Conservation (phyloP, 2,797 vertebrate species). For the Coendou prehensilis region DNA sequence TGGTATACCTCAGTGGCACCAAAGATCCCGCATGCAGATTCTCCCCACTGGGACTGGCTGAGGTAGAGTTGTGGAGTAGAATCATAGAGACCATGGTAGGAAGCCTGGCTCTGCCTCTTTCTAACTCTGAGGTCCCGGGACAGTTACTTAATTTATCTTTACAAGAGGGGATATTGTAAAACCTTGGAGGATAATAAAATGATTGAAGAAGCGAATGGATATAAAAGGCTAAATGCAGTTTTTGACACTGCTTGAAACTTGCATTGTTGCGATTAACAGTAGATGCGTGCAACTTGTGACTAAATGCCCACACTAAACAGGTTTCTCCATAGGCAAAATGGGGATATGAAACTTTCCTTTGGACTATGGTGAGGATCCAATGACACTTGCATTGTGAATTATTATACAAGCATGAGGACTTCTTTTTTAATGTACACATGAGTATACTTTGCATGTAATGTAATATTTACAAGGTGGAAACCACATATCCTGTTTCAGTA, state of each 20-base stretch:
- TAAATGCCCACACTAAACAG: background rate
- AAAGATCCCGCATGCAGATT: background rate
- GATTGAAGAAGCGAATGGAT: background rate
- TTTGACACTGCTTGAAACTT: slow-evolving; percentile 26
- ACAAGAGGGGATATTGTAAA: background rate
- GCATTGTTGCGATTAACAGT: background rate
- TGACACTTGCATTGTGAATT: background rate
- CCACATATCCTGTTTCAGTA: background rate
- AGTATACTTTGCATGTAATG: background rate
- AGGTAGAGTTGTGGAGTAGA: background rate
- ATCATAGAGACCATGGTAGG: background rate
- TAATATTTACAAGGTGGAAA: background rate
- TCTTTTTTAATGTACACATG: background rate
- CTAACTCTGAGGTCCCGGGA: background rate
- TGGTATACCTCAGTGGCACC: background rate
- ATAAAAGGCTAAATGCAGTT: background rate
- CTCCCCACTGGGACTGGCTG: background rate
- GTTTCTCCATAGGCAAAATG: slow-evolving; percentile 6
- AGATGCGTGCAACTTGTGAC: background rate
- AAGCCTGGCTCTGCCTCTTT: background rate
- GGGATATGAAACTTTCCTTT: background rate
- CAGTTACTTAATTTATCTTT: background rate
- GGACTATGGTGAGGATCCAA: background rate
- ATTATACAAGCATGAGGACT: background rate
- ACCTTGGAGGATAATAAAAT: background rate